Base-by-base conservation (phyloP, 2,797 vertebrate species). In the Sylvia borin region DNA sequence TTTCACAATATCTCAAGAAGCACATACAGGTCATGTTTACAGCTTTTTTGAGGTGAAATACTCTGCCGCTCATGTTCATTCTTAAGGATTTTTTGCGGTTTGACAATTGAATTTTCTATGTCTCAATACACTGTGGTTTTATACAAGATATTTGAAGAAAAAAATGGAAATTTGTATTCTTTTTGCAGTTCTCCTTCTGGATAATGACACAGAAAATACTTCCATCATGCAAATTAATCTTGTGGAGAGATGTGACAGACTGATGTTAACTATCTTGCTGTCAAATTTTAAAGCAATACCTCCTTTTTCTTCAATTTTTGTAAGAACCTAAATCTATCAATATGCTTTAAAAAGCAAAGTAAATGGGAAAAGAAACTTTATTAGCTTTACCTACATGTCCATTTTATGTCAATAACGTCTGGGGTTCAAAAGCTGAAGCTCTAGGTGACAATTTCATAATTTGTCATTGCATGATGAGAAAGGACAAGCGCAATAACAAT, bases 171-270 rank as follows among this genome's bases (percentile, higher is more conserved):
- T 34, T 58, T 7, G 3, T 64, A 60, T 90, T 79, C 47, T 43
- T 88, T 75, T 77, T 85, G 61, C 67, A 72, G 16, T 61, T 80
- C 68, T 86, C 26, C 14, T 78, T 72, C 66, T 86, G 54, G 50
- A 65, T 88, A 90, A 94, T 68, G 72, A 88, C 50, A 65, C 4
- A 88, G 48, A 88, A 94, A 94, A 71, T 90, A 29, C 50, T 77
- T 67, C 57, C 61, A 90, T 73, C 6, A 3, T 62, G 64, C n/a
- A 85, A 64, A 93, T 76, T 87, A 79, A 87, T 85, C 78, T 90
- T 96, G 34, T 88, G 62, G 38, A 75, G 34, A 74, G 21, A 66
- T 40, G 22, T 64, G 32, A 86, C 53, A 89, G 42, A 62, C 26
- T 68, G 55, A 42, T 64, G 11, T 66, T 91, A 83, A 79, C 48